Evolutionary conservation across 1,140 invertebrate species (phyloP), one percentile per base, ranked within the genome.

Genomic region (Zaprionus nigranus): DNA sequence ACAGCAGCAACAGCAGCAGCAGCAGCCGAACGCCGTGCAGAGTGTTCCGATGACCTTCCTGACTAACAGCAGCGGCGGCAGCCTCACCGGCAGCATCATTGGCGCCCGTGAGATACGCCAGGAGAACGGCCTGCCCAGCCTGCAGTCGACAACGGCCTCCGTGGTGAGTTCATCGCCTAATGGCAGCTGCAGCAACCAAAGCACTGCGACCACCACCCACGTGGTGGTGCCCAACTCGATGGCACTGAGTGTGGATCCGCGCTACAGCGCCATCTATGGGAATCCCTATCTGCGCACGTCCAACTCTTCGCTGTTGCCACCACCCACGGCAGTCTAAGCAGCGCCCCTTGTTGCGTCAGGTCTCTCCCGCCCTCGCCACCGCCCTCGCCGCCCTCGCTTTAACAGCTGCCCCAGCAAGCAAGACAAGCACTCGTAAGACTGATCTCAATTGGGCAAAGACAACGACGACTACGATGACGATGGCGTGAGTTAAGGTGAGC

Each of bases 241-340:
- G 74, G 85, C 90, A 81, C 82, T 88, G 86, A 94, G 96, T 94
- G 96, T 97, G 43, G 97, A 98, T 93, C 97, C 97, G 3, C 94
- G 97, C 56, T 98, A 97, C 91, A 97, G 96, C 22, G 97, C 97
- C 26, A 96, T 96, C 5, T 98, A 98, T 87, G 97, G 97, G 28
- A 98, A 98, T 93, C 97, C 97, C 2, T 97, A 97, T 91, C 93
- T 98, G 71, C 94, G 97, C 87, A 95, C 93, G 53, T 93, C 92
- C 13, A 93, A 92, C 79, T 90, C 94, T 13, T 94, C 93, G 30
- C 85, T 94, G 17, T 87, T 94, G 74, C 94, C 94, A 57, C 91
- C 93, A 24, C 93, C 85, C 30, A 91, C 84, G 22, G 84, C 86
- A 24, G 91, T 92, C 56, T 92, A 92, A 77, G 60, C 36, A 0